Conservation (phyloP, 2,113 vertebrate genomes). For the Todiramphus chloris region DNA sequence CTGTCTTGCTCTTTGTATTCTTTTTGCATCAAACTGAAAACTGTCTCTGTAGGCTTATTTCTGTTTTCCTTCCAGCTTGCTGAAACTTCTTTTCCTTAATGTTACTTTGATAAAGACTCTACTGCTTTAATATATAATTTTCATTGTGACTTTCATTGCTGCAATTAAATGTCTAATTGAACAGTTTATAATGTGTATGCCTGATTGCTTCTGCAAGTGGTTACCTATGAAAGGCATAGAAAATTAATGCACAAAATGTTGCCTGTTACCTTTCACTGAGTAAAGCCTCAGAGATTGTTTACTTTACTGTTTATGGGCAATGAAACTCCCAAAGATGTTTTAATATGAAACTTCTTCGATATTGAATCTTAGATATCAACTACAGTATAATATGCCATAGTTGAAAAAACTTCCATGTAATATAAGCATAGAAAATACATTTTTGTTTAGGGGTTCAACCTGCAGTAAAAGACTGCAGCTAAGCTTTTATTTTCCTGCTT, state of each 20-base stretch:
- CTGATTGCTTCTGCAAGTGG: slow-evolving; percentile 41
- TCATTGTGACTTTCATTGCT: slow-evolving; percentile 48
- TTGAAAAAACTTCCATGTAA: not conserved
- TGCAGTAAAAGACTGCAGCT: not conserved
- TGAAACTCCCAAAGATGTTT: not conserved
- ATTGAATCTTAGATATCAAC: not conserved
- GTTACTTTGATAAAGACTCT: not conserved
- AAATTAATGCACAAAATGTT: slow-evolving; percentile 9
- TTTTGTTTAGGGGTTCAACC: not conserved
- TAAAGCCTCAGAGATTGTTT: slow-evolving; percentile 13
- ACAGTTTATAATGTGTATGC: slow-evolving; percentile 26
- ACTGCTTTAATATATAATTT: slow-evolving; percentile 36
- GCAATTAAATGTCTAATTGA: slow-evolving; percentile 59
- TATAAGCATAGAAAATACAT: not conserved
- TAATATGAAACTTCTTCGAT: not conserved
- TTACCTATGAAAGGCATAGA: slow-evolving; percentile 28
- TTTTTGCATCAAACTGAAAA: not conserved
- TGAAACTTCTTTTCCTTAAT: not conserved
- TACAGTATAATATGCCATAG: not conserved
- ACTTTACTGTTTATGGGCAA: not conserved
- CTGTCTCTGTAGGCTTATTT: not conserved
- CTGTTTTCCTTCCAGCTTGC: not conserved
- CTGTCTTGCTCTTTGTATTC: not conserved
- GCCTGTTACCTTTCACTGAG: not conserved
- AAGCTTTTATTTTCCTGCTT: not conserved